phyloP scores from a whole-genome alignment of 2,113 vertebrate genomes.

The Chelonoidis abingdonii region DNA sequence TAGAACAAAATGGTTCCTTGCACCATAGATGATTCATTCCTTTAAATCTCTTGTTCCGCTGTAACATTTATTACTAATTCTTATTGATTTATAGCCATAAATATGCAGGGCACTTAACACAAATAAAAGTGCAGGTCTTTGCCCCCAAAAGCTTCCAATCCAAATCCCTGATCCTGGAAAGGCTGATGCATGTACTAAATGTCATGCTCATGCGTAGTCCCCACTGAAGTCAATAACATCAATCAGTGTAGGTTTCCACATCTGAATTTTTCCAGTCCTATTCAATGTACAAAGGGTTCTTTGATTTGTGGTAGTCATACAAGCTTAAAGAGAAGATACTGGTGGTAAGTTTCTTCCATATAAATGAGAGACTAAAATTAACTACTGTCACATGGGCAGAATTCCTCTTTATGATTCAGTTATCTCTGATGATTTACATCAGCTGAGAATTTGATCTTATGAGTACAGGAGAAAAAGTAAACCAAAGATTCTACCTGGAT shows the following conservation, averaged over 20 bases:
- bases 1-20: conserved; percentile 33
- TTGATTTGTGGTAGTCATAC: not conserved
- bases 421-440: conserved; percentile 3
- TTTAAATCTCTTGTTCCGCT: not conserved
- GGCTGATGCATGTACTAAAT: not conserved
- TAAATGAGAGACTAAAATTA: not conserved
- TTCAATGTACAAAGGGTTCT: conserved; percentile 3
- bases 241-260: conserved; percentile 31
- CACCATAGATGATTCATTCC: conserved; percentile 13
- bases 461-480: conserved; percentile 12
- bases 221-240: not conserved
- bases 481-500: conserved; percentile 7
- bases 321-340: not conserved
- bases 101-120: not conserved
- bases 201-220: not conserved
- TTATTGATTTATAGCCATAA: conserved; percentile 46
- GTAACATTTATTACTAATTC: conserved; percentile 18
- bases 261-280: conserved; percentile 19
- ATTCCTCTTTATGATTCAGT: not conserved
- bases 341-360: not conserved
- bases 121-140: not conserved
- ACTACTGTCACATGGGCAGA: not conserved
- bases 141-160: not conserved
- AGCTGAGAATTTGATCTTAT: not conserved
- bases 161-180: not conserved